Conservation (phyloP, 2,113 vertebrate species). For the Gasterosteus aculeatus region DNA sequence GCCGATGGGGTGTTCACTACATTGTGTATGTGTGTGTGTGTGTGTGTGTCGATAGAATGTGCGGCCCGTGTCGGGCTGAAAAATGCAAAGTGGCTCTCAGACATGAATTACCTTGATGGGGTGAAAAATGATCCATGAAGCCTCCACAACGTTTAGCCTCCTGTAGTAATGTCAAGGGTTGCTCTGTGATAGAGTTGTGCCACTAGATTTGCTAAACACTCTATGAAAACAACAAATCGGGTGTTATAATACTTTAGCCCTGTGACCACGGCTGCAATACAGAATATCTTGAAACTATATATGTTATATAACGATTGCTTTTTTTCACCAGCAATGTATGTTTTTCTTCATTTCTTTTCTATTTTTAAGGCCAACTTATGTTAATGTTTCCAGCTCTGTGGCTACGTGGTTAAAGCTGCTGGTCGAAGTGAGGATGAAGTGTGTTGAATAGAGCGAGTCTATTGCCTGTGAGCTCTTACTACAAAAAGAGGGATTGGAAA, state of each 20-base stretch:
- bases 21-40: constrained; percentile 3
- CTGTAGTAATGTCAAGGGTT: constrained; percentile 41
- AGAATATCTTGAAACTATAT: neutral
- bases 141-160: constrained; percentile 25
- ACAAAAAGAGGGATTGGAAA: too few relatives aligned
- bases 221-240: neutral
- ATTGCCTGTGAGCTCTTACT: too few relatives aligned
- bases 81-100: constrained; percentile 47
- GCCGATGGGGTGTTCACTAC: constrained; percentile 11
- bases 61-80: constrained; percentile 16
- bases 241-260: neutral
- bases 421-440: too few relatives aligned
- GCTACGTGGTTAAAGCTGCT: neutral
- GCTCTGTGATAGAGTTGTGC: neutral
- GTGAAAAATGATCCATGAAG: constrained; percentile 55
- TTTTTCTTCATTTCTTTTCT: neutral
- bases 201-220: neutral
- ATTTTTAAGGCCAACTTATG: neutral
- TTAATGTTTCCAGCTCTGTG: neutral
- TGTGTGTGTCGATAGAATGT: constrained; percentile 30
- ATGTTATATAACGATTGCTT: neutral
- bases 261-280: neutral
- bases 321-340: neutral
- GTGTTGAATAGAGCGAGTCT: too few relatives aligned
- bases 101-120: constrained; percentile 44